Percentiles rank a stretch among this genome's conserved stretches.
phyloP scores from a whole-genome alignment of 2,888 invertebrate species.

The Auanema sp. region DNA sequence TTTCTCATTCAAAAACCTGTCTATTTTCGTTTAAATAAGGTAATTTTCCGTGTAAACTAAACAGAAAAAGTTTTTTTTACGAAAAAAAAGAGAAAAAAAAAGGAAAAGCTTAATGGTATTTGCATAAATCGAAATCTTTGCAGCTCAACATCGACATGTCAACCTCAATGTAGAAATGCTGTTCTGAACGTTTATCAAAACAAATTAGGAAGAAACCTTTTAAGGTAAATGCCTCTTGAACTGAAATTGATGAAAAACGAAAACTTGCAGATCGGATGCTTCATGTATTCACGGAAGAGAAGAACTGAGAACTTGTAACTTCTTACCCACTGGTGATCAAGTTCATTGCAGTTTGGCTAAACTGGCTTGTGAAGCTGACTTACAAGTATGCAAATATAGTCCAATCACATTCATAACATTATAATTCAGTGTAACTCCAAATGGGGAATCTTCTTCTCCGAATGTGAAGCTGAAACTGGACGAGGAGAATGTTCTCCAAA shows the following conservation, averaged over 20 bases:
- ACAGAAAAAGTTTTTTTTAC: neutral
- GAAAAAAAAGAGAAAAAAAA: too few species aligned
- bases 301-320: conserved; percentile 58
- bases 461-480: conserved; percentile 59
- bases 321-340: conserved; percentile 53
- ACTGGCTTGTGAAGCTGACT: conserved; percentile 60
- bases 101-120: neutral
- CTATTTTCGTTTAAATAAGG: too few species aligned
- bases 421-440: conserved; percentile 58
- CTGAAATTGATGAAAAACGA: too few species aligned
- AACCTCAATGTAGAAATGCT: conserved; percentile 61
- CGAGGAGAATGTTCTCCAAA: conserved; percentile 54
- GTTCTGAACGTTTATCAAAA: conserved; percentile 63
- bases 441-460: conserved; percentile 61
- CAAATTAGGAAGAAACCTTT: conserved; percentile 54
- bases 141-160: conserved; percentile 61
- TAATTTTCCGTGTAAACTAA: neutral
- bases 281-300: conserved; percentile 59
- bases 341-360: conserved; percentile 62
- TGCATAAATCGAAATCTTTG: conserved; percentile 21
- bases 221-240: conserved; percentile 19
- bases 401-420: neutral
- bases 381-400: conserved; percentile 38
- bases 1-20: too few species aligned
- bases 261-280: conserved; percentile 50